Percentiles rank a stretch among this genome's conserved stretches.
Conservation (phyloP, 2,888 invertebrate species). For the Trissoscelio sp. region DNA sequence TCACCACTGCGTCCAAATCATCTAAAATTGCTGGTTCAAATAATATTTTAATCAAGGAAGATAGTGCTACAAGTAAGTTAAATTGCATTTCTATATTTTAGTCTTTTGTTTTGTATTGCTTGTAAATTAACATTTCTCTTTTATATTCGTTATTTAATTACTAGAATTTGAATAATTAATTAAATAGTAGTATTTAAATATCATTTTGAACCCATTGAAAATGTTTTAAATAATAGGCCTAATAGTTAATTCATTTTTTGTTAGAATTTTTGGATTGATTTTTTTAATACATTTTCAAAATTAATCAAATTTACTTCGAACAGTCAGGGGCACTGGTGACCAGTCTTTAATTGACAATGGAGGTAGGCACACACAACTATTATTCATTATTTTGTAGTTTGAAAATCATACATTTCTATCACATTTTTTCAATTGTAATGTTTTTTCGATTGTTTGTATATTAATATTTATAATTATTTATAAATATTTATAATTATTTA, state of each 20-base stretch:
- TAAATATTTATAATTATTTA: neutral
- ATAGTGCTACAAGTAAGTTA: constrained; percentile 86
- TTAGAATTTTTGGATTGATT: no score
- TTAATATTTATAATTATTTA: no score
- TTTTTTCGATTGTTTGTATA: no score
- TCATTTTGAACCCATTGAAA: no score
- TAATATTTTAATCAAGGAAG: constrained; percentile 90
- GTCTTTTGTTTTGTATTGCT: neutral
- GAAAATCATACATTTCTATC: no score
- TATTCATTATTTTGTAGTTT: no score
- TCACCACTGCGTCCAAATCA: constrained; percentile 96
- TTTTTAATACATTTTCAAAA: constrained; percentile 8
- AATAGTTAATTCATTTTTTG: no score
- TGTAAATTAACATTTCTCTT: constrained; percentile 1
- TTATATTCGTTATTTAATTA: no score
- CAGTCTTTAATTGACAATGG: constrained; percentile 85
- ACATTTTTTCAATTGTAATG: no score
- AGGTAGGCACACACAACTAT: constrained; percentile 84
- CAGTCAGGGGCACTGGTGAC: constrained; percentile 85
- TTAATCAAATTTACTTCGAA: constrained; percentile 76
- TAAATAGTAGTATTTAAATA: no score
- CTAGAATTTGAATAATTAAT: no score
- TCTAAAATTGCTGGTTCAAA: constrained; percentile 96
- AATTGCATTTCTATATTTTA: neutral
- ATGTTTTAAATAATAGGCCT: no score